Percentiles rank a stretch among this genome's conserved stretches.
Evolutionary conservation across 1,140 invertebrate species (phyloP).

Genomic region (Akabosia matsudoensis): DNA sequence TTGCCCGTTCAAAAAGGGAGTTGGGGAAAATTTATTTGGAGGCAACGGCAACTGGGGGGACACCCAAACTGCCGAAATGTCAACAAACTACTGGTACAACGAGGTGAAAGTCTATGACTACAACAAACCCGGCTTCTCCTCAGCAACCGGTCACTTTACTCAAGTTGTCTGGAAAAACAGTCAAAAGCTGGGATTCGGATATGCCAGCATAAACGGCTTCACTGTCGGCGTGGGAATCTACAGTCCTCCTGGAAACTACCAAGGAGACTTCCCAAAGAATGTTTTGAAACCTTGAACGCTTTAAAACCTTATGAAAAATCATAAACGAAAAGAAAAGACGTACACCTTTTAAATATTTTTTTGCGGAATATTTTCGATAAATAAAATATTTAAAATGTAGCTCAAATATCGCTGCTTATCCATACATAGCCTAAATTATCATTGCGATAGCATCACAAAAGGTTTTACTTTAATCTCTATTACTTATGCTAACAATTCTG

Average conservation of each 20-base stretch:
- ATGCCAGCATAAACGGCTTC: not conserved
- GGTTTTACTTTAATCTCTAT: too few species aligned
- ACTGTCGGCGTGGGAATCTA: not conserved
- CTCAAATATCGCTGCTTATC: too few species aligned
- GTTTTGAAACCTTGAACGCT: too few species aligned
- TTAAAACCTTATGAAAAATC: too few species aligned
- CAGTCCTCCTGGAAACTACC: not conserved
- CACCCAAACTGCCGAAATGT: not conserved
- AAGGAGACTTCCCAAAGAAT: too few species aligned
- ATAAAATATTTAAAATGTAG: too few species aligned
- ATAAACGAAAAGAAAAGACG: too few species aligned
- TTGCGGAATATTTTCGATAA: too few species aligned
- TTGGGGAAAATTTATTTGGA: constrained; percentile 29
- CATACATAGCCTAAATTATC: too few species aligned
- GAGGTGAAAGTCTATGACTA: constrained; percentile 13
- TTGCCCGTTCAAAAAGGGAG: constrained; percentile 21
- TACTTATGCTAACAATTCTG: too few species aligned
- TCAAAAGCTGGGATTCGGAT: not conserved
- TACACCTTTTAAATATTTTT: constrained; percentile 84
- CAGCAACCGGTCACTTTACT: not conserved
- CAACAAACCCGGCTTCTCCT: not conserved
- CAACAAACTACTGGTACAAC: constrained; percentile 8
- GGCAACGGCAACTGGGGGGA: not conserved
- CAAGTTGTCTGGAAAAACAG: not conserved
- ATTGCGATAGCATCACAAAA: too few species aligned